A percentile compares a stretch with the other conserved stretches of the same genome.
Evolutionary conservation across 1,140 invertebrate genomes (phyloP).

Genomic region (Pemphigus obesinymphae): DNA sequence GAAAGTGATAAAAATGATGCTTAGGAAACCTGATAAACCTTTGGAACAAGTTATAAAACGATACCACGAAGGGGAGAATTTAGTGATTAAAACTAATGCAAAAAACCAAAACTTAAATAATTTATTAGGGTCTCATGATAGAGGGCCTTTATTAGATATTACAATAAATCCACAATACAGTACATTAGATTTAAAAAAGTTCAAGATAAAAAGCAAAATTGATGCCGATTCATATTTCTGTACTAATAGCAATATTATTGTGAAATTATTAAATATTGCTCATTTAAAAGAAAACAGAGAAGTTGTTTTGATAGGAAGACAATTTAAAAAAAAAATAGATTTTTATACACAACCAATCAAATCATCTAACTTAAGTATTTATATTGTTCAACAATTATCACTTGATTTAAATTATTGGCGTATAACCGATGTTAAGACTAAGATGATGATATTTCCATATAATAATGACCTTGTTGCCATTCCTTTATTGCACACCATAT

Average conservation of each 20-base stretch:
- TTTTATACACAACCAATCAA: neutral
- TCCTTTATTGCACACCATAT: neutral
- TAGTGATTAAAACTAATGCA: neutral
- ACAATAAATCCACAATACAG: constrained; percentile 10
- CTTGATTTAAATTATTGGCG: neutral
- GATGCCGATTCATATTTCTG: constrained; percentile 17
- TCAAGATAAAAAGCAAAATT: neutral
- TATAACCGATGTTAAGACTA: neutral
- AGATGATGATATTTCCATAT: neutral
- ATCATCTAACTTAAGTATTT: neutral
- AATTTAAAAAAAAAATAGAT: neutral
- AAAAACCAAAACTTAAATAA: neutral
- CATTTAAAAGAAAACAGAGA: constrained; percentile 9
- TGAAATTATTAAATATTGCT: neutral
- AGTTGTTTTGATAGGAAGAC: neutral
- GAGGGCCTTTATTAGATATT: neutral
- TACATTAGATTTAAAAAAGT: neutral
- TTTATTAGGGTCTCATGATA: neutral
- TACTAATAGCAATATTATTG: neutral
- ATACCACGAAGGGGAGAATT: neutral
- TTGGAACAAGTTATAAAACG: constrained; percentile 6
- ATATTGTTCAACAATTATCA: neutral
- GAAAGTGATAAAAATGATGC: neutral
- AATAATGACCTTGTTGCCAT: neutral
- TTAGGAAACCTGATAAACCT: neutral